phyloP scores from a whole-genome alignment of 2,113 vertebrate genomes.

The Equus quagga region DNA sequence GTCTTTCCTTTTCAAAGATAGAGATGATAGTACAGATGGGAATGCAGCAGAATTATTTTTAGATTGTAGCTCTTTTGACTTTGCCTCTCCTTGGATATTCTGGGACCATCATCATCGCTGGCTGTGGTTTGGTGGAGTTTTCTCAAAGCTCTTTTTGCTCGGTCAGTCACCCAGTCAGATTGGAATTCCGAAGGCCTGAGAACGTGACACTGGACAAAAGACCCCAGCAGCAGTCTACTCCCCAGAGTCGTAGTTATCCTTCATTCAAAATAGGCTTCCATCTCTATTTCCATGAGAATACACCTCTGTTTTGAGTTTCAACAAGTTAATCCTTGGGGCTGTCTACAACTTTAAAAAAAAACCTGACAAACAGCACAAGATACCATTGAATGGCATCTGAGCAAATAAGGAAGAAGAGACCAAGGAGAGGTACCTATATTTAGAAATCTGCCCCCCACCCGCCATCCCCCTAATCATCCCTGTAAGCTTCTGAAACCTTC shows the following conservation, averaged over 20 bases:
- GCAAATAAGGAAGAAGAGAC: background rate
- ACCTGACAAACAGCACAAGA: background rate
- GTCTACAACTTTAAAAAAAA: background rate
- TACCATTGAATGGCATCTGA: background rate
- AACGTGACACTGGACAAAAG: background rate
- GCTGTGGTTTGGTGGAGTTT: background rate
- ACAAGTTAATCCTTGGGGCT: background rate
- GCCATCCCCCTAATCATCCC: background rate
- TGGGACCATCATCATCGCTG: background rate
- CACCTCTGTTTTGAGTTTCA: background rate
- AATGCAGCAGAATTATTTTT: background rate
- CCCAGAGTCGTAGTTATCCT: fast-evolving
- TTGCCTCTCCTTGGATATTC: background rate
- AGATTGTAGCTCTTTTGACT: background rate
- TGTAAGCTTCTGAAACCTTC: background rate
- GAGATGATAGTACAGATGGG: constrained; percentile 5
- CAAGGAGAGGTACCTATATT: background rate
- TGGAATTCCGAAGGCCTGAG: background rate
- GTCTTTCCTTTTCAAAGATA: background rate
- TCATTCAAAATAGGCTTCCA: background rate
- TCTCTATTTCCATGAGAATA: background rate
- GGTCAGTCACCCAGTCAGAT: background rate
- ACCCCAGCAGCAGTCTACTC: background rate
- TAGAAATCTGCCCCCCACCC: background rate
- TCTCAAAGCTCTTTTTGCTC: background rate